Conservation (phyloP, 2,888 invertebrate species). For the Melinaea menophilus region DNA sequence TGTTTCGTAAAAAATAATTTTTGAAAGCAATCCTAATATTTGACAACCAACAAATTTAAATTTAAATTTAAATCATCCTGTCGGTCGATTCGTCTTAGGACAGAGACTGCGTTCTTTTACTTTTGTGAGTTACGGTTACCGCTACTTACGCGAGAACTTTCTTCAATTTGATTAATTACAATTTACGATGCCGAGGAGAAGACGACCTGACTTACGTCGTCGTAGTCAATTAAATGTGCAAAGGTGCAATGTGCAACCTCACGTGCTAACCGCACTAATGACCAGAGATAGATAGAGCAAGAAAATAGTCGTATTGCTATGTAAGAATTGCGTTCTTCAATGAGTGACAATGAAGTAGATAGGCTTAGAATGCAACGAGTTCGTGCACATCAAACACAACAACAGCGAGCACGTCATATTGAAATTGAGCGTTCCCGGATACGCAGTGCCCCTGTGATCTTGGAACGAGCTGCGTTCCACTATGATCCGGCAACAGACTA, state of each 20-base stretch:
- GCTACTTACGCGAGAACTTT: slow-evolving; percentile 23
- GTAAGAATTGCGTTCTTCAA: slow-evolving; percentile 32
- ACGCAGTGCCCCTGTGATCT: slow-evolving; percentile 34
- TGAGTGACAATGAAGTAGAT: slow-evolving; percentile 31
- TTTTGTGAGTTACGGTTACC: too few species aligned
- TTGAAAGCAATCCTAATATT: slow-evolving; percentile 28
- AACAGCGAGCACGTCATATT: slow-evolving; percentile 35
- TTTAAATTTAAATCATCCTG: slow-evolving; percentile 19
- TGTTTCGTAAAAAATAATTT: slow-evolving; percentile 26
- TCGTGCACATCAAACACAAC: slow-evolving; percentile 38
- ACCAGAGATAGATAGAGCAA: slow-evolving; percentile 33
- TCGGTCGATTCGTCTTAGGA: slow-evolving; percentile 17
- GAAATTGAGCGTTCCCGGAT: slow-evolving; percentile 36
- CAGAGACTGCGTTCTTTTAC: slow-evolving; percentile 13
- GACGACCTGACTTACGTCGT: slow-evolving; percentile 40
- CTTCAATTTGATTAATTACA: slow-evolving; percentile 27
- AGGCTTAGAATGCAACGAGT: slow-evolving; percentile 32
- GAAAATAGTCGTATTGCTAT: slow-evolving; percentile 33
- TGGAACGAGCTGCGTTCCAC: slow-evolving; percentile 33
- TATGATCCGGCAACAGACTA: slow-evolving; percentile 33
- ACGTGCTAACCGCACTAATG: slow-evolving; percentile 40
- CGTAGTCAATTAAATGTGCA: slow-evolving; percentile 39
- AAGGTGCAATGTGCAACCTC: slow-evolving; percentile 33
- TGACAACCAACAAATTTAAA: slow-evolving; percentile 30
- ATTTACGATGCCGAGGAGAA: slow-evolving; percentile 37